Evolutionary conservation across 2,797 vertebrate genomes (phyloP).

Genomic region (Myotis findleyi): DNA sequence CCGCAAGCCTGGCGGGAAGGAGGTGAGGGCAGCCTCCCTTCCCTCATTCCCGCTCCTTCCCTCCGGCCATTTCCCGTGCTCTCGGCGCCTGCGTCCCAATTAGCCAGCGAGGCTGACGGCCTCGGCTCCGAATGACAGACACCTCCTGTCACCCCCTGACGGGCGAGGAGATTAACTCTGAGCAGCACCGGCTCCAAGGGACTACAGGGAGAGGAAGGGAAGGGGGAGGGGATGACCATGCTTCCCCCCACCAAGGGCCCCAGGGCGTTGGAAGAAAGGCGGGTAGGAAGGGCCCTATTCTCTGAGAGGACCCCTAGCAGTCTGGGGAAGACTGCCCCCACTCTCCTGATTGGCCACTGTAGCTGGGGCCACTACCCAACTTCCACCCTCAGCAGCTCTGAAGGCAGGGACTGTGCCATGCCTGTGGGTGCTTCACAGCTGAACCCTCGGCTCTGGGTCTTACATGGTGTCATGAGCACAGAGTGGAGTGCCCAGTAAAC

Average conservation of each 20-base stretch:
- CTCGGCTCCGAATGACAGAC: slow-evolving; percentile 80
- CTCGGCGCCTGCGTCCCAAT: slow-evolving; percentile 78
- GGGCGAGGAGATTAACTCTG: slow-evolving; percentile 81
- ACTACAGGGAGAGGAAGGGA: slow-evolving; percentile 8
- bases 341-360: neutral
- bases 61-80: slow-evolving; percentile 81
- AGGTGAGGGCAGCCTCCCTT: slow-evolving; percentile 62
- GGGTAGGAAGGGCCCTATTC: neutral
- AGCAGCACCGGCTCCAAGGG: slow-evolving; percentile 54
- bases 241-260: neutral
- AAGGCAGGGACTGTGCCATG: neutral
- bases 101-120: slow-evolving; percentile 78
- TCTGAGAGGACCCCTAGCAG: neutral
- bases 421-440: neutral
- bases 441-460: neutral
- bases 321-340: neutral
- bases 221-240: slow-evolving; percentile 64
- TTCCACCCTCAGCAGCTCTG: neutral
- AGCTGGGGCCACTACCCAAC: neutral
- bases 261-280: neutral
- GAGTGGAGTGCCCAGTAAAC: neutral
- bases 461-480: neutral
- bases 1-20: slow-evolving; percentile 30
- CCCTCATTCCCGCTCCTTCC: slow-evolving; percentile 74
- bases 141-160: slow-evolving; percentile 84